These are phyloP conservation scores for Psammodynastes pulverulentus DNA, from an alignment of 2,113 vertebrate species.

Conservation along the genomic window DNA sequence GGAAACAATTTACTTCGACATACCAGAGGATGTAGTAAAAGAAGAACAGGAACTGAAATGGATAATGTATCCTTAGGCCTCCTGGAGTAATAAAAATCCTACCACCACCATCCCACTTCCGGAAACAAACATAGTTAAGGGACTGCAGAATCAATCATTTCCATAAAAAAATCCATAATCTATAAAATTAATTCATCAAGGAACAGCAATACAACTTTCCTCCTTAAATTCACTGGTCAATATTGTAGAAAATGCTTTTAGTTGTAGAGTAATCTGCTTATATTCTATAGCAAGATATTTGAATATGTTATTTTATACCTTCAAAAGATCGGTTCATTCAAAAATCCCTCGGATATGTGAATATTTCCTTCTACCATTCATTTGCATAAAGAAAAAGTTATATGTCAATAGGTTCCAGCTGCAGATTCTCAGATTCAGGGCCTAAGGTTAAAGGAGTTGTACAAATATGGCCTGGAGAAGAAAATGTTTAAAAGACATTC, in stretches of 20 bases:
- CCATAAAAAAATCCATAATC: neutral
- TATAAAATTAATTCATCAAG: neutral
- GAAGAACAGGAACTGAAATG: neutral
- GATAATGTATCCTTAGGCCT: neutral
- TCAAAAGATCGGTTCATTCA: neutral
- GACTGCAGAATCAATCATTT: neutral
- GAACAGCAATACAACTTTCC: neutral
- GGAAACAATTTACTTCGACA: neutral
- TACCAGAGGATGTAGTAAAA: neutral
- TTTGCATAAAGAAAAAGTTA: neutral
- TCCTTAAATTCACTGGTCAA: neutral
- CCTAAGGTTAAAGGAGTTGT: neutral
- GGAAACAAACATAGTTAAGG: neutral
- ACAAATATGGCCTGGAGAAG: neutral
- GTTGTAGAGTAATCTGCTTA: neutral
- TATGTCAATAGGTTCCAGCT: neutral
- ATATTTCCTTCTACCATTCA: neutral
- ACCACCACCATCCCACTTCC: neutral
- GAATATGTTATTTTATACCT: neutral
- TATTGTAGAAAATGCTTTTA: neutral
- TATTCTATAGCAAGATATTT: neutral
- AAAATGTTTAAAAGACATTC: neutral
- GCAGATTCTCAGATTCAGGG: neutral
- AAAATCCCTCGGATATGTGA: neutral
- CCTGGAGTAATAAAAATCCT: neutral